Percentiles rank a stretch among this genome's conserved stretches.
These are phyloP conservation scores for Silvanus unidentatus DNA, from an alignment of 2,888 invertebrate species.

Conservation along the genomic window DNA sequence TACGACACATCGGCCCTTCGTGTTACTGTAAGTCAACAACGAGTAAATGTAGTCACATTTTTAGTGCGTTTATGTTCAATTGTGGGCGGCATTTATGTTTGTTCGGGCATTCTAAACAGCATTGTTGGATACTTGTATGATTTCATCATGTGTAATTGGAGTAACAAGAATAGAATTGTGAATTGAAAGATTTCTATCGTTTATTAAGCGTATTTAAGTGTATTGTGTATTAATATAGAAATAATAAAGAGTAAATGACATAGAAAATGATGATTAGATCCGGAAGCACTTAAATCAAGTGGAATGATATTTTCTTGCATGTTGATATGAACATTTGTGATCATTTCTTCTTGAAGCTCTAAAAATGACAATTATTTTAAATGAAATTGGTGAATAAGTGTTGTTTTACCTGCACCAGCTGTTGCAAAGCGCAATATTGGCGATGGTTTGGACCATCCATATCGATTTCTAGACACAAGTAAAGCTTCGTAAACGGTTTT, in stretches of 20 bases:
- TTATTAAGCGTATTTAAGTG: too few relatives aligned
- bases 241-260: too few relatives aligned
- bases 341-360: conserved; percentile 38
- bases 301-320: conserved; percentile 31
- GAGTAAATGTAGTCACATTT: conserved; percentile 73
- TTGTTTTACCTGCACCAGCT: background rate
- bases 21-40: conserved; percentile 73
- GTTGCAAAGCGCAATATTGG: conserved; percentile 71
- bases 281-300: conserved; percentile 19
- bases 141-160: conserved; percentile 33
- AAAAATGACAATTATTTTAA: conserved; percentile 10
- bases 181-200: too few relatives aligned
- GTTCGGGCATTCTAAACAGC: conserved; percentile 55
- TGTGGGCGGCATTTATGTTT: conserved; percentile 87
- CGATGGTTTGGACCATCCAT: conserved; percentile 80
- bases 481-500: conserved; percentile 73
- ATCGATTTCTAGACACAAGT: conserved; percentile 73
- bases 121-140: conserved; percentile 30
- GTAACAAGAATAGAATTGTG: conserved; percentile 11
- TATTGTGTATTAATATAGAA: too few relatives aligned
- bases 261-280: too few relatives aligned
- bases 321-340: conserved; percentile 37
- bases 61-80: conserved; percentile 83
- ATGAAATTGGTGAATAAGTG: too few relatives aligned
- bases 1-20: conserved; percentile 90